Evolutionary conservation across 2,888 invertebrate genomes (phyloP), one percentile per base, ranked within the genome.

Genomic region (Meiosimyza decipiens): DNA sequence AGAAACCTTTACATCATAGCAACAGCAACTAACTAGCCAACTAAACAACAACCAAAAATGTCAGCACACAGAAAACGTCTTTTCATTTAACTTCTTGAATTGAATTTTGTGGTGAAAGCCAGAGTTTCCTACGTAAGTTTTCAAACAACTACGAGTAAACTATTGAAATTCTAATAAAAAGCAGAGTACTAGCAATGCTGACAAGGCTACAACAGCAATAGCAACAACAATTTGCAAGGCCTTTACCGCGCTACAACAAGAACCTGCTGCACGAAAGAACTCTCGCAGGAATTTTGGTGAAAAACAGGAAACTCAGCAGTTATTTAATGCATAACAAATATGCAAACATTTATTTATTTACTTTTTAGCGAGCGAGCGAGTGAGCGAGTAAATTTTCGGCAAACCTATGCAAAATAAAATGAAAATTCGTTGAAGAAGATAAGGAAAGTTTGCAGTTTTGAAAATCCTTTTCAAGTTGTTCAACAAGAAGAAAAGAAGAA

Each of bases 301-400:
- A 40, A 40, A 63, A 16, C 63, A 40, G 63, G 63, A 63, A 49
- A 49, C 18, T 63, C 63, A 47, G 47, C 49, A 63, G 16, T 47
- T 49, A 63, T 16, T 49, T 49, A 49, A 63, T 63, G 63, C 63
- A 63, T 49, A 63, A 63, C 63, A 63, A 63, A 63, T 63, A 63
- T 49, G 49, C 63, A 63, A 49, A 63, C 63, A 63, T 63, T 49
- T 63, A 63, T 63, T 63, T 63, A 47, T 49, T 63, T 63, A 49
- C 12, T 47, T 40, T 63, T 49, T 16, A 16, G 47, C 18, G 54
- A 54, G 18, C 54, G 16, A 18, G 18, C 18, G 54, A 54, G 18
- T 16, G 54, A 28, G 54, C 54, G 55, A 55, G 55, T 18, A 12
- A 55, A n/a, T 11, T 16, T 54, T 54, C n/a, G 54, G 16, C n/a